Percentiles rank a stretch among this genome's conserved stretches.
Conservation (phyloP, 2,888 invertebrate species). For the Luffia ferchaultella region DNA sequence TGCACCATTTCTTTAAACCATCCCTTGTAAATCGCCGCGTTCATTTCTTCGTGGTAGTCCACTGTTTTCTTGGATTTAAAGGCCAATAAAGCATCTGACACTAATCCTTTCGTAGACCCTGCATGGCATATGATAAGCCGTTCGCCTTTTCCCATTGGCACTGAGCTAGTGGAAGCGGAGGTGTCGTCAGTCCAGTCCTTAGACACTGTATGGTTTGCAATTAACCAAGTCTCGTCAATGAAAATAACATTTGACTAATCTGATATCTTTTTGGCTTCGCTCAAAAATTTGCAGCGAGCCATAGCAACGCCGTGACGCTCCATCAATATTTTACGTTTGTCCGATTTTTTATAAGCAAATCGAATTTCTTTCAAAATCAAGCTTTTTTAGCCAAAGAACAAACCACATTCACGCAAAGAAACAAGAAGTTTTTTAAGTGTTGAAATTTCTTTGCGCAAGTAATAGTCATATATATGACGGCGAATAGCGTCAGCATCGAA, state of each 20-base stretch:
- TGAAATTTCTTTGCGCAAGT: slow-evolving; percentile 1
- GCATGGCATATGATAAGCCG: slow-evolving; percentile 6
- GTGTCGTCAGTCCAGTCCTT: slow-evolving; percentile 8
- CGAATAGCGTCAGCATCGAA: slow-evolving; percentile 10
- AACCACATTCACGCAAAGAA: slow-evolving; percentile 8
- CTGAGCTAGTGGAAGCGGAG: slow-evolving; percentile 6
- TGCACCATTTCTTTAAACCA: neutral
- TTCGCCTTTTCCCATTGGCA: slow-evolving; percentile 9
- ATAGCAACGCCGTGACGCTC: slow-evolving; percentile 10
- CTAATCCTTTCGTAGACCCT: slow-evolving; percentile 4
- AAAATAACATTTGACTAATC: slow-evolving; percentile 12
- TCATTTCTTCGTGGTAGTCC: slow-evolving; percentile 7
- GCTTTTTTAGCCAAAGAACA: slow-evolving; percentile 5
- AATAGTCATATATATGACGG: slow-evolving; percentile 7
- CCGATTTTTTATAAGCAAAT: slow-evolving; percentile 10
- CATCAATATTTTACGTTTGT: slow-evolving; percentile 12
- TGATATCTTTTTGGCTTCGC: slow-evolving; percentile 7
- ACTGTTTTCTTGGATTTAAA: slow-evolving; percentile 7
- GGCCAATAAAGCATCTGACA: slow-evolving; percentile 1
- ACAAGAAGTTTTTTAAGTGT: slow-evolving; percentile 3
- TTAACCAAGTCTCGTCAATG: slow-evolving; percentile 11
- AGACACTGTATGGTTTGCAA: slow-evolving; percentile 9
- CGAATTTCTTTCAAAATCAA: slow-evolving; percentile 8
- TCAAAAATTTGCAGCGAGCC: slow-evolving; percentile 9
- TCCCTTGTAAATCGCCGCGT: neutral